Conservation (phyloP, 2,113 vertebrate genomes). For the Pterophyllum scalare region DNA sequence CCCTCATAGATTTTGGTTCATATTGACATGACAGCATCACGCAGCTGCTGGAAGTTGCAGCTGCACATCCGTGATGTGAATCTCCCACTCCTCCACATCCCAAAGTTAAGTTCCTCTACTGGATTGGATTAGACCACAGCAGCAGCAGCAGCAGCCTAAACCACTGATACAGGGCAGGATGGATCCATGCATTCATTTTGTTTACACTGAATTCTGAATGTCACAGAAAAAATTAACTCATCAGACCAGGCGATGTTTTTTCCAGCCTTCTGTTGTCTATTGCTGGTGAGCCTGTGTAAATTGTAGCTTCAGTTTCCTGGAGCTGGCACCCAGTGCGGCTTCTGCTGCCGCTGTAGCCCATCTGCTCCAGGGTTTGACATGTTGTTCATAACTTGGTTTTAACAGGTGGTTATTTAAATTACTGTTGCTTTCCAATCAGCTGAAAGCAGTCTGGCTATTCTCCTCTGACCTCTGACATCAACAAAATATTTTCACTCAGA, state of each 20-base stretch:
- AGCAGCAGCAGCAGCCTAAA: not conserved
- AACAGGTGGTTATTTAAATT: not conserved
- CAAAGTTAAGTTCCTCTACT: too few relatives aligned
- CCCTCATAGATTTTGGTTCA: too few relatives aligned
- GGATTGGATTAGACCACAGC: not conserved
- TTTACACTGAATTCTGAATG: not conserved
- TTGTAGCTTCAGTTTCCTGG: not conserved
- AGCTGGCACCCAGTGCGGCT: not conserved
- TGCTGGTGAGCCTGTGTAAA: not conserved
- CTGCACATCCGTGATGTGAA: too few relatives aligned
- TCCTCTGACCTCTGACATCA: too few relatives aligned
- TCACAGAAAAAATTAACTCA: too few relatives aligned
- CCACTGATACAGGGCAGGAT: not conserved
- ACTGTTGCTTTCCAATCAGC: rapidly evolving
- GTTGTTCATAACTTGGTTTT: not conserved
- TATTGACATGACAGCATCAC: too few relatives aligned
- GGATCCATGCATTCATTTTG: not conserved
- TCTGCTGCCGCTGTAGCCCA: too few relatives aligned
- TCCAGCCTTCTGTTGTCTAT: not conserved
- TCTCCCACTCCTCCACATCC: too few relatives aligned
- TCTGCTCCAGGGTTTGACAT: too few relatives aligned
- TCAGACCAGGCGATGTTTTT: not conserved
- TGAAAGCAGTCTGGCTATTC: too few relatives aligned
- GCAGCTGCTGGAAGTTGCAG: too few relatives aligned
- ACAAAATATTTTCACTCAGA: too few relatives aligned